Conservation (phyloP, 2,113 vertebrate genomes). For the Actinemys pallida region DNA sequence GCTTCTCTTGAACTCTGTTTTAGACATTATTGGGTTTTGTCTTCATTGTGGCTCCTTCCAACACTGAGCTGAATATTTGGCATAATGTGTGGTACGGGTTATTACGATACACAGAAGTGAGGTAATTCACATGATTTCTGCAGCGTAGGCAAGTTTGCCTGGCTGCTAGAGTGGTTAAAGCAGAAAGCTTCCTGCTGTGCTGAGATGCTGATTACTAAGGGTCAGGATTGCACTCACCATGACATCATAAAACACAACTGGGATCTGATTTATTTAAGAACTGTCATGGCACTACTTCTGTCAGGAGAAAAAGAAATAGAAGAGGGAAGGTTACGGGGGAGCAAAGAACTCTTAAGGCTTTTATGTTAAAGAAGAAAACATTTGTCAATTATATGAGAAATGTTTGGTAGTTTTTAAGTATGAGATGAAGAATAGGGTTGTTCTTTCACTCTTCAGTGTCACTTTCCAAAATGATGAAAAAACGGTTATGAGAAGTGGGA, state of each 20-base stretch:
- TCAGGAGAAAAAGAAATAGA: slow-evolving; percentile 25
- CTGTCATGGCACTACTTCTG: slow-evolving; percentile 54
- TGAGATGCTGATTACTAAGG: slow-evolving; percentile 67
- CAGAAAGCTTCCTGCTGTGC: slow-evolving; percentile 69
- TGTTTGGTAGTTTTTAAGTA: neutral
- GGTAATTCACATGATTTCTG: slow-evolving; percentile 77
- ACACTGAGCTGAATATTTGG: slow-evolving; percentile 64
- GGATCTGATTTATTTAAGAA: slow-evolving; percentile 68
- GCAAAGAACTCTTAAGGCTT: accelerated
- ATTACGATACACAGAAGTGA: slow-evolving; percentile 77
- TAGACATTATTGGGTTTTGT: slow-evolving; percentile 68
- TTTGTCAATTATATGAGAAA: neutral
- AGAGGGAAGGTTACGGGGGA: neutral
- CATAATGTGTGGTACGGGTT: slow-evolving; percentile 74
- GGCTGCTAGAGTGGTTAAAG: slow-evolving; percentile 30
- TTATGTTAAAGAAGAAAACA: neutral
- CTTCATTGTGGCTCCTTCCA: slow-evolving; percentile 61
- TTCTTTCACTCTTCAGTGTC: accelerated
- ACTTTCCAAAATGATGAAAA: slow-evolving; percentile 6
- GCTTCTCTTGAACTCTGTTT: slow-evolving; percentile 70
- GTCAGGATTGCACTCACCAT: slow-evolving; percentile 67
- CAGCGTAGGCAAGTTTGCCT: slow-evolving; percentile 70
- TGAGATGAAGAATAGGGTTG: neutral
- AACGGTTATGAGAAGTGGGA: neutral
- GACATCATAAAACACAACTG: slow-evolving; percentile 59